These are phyloP conservation scores for Trachelus iudaicus DNA, from an alignment of 2,888 invertebrate genomes.

Conservation along the genomic window DNA sequence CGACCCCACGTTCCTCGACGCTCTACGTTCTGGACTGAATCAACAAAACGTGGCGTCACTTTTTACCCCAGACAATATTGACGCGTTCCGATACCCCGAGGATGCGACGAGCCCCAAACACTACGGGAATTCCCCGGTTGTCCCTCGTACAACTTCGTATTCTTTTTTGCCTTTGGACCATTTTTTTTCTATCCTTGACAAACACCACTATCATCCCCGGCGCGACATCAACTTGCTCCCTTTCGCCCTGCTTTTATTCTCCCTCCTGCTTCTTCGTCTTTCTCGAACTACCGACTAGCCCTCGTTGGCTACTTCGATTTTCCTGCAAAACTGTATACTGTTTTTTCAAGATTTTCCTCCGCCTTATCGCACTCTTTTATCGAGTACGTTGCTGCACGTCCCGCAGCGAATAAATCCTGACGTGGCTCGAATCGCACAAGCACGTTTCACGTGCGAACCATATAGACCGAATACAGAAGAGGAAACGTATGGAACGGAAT, in stretches of 20 bases:
- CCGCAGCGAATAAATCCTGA: neutral
- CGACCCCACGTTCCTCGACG: neutral
- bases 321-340: neutral
- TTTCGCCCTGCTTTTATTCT: neutral
- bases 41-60: neutral
- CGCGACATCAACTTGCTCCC: neutral
- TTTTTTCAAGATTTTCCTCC: neutral
- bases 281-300: neutral
- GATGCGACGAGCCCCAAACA: neutral
- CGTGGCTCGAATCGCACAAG: neutral
- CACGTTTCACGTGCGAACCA: neutral
- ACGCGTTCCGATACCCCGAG: neutral
- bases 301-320: neutral
- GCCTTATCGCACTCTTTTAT: neutral
- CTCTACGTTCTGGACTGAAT: neutral
- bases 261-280: neutral
- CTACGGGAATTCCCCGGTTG: neutral
- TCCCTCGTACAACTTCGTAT: neutral
- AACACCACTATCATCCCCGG: neutral
- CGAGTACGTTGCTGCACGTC: neutral
- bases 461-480: neutral
- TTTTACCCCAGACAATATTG: neutral
- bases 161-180: neutral
- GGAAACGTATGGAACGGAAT: constrained; percentile 31
- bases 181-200: neutral